Conservation (phyloP, 2,888 invertebrate species). For the Dicranocentrus wangi region DNA sequence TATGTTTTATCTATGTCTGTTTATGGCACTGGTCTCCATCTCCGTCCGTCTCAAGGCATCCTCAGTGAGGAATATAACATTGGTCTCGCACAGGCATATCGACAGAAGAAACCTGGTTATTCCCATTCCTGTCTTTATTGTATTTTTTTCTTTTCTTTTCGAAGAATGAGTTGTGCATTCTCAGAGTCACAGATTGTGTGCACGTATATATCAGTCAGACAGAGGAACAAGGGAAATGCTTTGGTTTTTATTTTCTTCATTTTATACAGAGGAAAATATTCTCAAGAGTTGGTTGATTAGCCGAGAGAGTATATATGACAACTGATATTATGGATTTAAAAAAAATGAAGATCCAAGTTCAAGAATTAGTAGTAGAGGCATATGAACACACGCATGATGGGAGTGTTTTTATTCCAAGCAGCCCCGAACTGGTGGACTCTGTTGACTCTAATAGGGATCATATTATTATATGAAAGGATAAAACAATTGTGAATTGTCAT, state of each 20-base stretch:
- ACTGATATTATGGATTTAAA: conserved; percentile 8
- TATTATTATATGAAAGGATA: background rate
- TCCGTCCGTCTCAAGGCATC: background rate
- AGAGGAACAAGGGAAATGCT: too few relatives aligned
- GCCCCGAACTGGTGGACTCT: conserved; percentile 56
- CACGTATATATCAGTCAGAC: too few relatives aligned
- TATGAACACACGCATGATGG: background rate
- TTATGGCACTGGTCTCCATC: conserved; percentile 21
- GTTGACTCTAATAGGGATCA: background rate
- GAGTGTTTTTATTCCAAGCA: conserved; percentile 22
- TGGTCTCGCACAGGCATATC: too few relatives aligned
- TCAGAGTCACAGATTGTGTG: too few relatives aligned
- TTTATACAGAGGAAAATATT: too few relatives aligned
- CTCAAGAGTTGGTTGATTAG: conserved; percentile 18
- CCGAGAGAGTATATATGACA: conserved; percentile 18
- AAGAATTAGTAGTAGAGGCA: too few relatives aligned
- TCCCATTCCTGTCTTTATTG: too few relatives aligned
- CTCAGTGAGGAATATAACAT: too few relatives aligned
- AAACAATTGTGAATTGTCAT: conserved; percentile 61
- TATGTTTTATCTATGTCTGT: conserved; percentile 55
- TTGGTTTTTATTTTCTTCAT: too few relatives aligned
- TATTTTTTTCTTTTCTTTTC: too few relatives aligned
- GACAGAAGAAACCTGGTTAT: too few relatives aligned
- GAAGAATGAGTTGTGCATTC: conserved; percentile 7
- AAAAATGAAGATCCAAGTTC: conserved; percentile 16